A percentile compares a stretch with the other conserved stretches of the same genome.
Evolutionary conservation across 1,140 invertebrate genomes (phyloP).

Genomic region (Ptiloglossa arizonensis): DNA sequence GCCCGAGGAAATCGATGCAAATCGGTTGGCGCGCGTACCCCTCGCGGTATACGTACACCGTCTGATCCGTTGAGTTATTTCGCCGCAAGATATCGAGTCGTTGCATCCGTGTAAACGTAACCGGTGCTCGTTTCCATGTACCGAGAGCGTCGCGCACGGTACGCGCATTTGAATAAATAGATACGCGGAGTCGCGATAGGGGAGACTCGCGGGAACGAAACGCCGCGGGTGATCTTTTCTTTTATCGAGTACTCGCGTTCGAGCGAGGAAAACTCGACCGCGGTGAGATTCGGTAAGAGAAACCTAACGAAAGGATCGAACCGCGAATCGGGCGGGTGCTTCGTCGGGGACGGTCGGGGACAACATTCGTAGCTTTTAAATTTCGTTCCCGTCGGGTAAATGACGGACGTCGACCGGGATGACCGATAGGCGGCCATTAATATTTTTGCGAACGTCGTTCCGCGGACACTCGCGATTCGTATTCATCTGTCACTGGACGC

Average conservation of each 20-base stretch:
- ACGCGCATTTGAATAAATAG: neutral
- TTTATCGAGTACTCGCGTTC: neutral
- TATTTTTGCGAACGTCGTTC: constrained; percentile 18
- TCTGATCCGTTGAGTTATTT: constrained; percentile 25
- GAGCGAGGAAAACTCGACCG: neutral
- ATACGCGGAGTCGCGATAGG: neutral
- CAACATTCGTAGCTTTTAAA: neutral
- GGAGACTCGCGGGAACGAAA: neutral
- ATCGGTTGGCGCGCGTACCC: constrained; percentile 8
- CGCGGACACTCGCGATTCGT: constrained; percentile 42
- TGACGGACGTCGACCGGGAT: constrained; percentile 19
- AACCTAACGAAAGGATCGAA: neutral
- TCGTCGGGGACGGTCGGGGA: too few relatives aligned
- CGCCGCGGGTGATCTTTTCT: neutral
- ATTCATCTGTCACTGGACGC: constrained; percentile 56
- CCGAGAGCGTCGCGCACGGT: too few relatives aligned
- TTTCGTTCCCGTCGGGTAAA: neutral
- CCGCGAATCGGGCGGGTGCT: too few relatives aligned
- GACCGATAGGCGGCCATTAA: constrained; percentile 41
- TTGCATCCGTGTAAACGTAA: neutral
- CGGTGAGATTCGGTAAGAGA: neutral
- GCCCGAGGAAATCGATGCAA: constrained; percentile 14
- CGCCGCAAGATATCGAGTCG: constrained; percentile 3
- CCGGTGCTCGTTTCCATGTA: neutral
- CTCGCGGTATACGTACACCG: neutral